Conservation (phyloP, 2,888 invertebrate species). For the Argynnis bischoffii region DNA sequence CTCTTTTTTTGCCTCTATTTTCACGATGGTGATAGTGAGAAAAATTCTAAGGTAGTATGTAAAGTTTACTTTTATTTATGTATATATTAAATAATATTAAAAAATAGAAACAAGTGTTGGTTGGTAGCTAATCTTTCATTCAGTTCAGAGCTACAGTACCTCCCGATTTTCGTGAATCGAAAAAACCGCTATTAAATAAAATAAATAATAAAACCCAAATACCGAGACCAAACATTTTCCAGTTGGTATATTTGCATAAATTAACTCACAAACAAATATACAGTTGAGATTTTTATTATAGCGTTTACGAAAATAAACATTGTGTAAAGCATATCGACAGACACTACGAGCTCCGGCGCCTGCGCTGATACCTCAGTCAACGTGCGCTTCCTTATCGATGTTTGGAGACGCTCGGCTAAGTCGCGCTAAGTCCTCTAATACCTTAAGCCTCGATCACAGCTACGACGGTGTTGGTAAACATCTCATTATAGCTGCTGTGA, state of each 20-base stretch:
- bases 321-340: constrained; percentile 26
- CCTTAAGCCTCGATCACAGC: constrained; percentile 41
- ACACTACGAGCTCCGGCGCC: constrained; percentile 39
- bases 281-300: neutral
- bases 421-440: constrained; percentile 12
- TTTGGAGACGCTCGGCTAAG: constrained; percentile 31
- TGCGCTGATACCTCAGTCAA: constrained; percentile 36
- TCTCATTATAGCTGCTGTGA: constrained; percentile 51
- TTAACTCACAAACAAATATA: too few relatives aligned
- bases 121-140: too few relatives aligned
- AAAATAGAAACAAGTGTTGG: too few relatives aligned
- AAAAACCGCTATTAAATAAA: too few relatives aligned
- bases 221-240: too few relatives aligned
- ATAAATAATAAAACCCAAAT: too few relatives aligned
- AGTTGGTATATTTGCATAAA: too few relatives aligned
- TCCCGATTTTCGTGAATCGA: neutral
- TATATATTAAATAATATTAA: too few relatives aligned
- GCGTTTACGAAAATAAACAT: neutral
- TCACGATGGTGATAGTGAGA: too few relatives aligned
- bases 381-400: constrained; percentile 45
- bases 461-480: constrained; percentile 47
- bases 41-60: too few relatives aligned
- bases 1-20: too few relatives aligned
- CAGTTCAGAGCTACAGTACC: neutral
- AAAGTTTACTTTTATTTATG: too few relatives aligned